Conservation (phyloP, 2,888 invertebrate genomes). For the Stramonita haemastoma region DNA sequence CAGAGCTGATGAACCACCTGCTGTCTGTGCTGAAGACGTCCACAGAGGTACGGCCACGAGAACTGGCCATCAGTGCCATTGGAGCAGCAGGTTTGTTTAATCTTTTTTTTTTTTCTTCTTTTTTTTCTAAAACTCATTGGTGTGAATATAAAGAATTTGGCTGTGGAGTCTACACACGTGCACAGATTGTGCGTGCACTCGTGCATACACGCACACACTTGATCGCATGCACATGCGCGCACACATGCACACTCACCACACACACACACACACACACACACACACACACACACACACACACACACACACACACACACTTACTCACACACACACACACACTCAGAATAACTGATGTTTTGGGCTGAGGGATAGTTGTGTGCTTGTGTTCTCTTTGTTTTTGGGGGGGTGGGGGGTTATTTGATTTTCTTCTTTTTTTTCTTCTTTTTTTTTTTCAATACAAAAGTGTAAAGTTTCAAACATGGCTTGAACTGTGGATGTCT, state of each 20-base stretch:
- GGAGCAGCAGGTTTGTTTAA: constrained; percentile 81
- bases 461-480: too few relatives aligned
- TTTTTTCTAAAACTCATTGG: not conserved
- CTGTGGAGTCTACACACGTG: not conserved
- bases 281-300: constrained; percentile 18
- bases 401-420: too few relatives aligned
- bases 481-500: not conserved
- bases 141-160: too few relatives aligned
- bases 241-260: too few relatives aligned
- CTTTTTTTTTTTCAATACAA: too few relatives aligned
- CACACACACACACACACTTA: constrained; percentile 16
- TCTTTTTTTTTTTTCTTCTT: not conserved
- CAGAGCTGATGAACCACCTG: constrained; percentile 85
- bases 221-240: not conserved
- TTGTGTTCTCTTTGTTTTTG: too few relatives aligned
- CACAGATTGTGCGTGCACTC: not conserved
- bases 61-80: constrained; percentile 85
- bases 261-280: constrained; percentile 2
- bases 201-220: not conserved
- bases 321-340: constrained; percentile 11
- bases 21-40: constrained; percentile 77
- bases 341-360: too few relatives aligned
- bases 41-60: constrained; percentile 81
- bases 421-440: too few relatives aligned
- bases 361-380: too few relatives aligned